phyloP scores from a whole-genome alignment of 2,797 vertebrate species.

The Otolemur crassicaudatus region DNA sequence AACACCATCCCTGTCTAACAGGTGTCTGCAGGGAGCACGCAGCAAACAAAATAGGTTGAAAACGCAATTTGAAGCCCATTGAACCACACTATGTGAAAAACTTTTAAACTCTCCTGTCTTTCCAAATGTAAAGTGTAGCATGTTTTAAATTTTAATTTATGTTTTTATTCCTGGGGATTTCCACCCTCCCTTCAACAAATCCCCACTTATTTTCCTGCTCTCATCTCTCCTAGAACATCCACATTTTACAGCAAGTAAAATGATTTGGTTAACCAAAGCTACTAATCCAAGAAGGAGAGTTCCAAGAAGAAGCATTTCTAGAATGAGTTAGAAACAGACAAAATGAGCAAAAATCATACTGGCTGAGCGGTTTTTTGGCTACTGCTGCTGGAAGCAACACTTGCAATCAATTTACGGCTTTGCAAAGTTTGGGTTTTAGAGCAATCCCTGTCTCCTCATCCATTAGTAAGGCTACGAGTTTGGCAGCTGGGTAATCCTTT shows the following conservation, averaged over 20 bases:
- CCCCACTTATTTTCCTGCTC: conserved; percentile 31
- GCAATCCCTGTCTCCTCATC: neutral
- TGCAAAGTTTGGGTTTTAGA: conserved; percentile 68
- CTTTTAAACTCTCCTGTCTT: neutral
- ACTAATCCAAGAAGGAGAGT: conserved; percentile 63
- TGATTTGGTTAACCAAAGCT: conserved; percentile 47
- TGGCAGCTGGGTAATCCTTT: neutral
- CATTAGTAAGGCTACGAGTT: conserved; percentile 46
- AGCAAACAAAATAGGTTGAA: neutral
- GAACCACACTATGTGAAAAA: conserved; percentile 3
- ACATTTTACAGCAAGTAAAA: conserved; percentile 70
- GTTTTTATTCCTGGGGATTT: conserved; percentile 65
- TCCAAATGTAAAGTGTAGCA: neutral
- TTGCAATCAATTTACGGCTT: conserved; percentile 62
- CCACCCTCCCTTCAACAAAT: neutral
- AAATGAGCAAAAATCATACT: conserved; percentile 69
- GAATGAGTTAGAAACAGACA: conserved; percentile 54
- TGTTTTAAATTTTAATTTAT: conserved; percentile 59
- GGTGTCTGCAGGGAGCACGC: neutral
- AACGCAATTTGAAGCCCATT: neutral
- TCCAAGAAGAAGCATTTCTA: conserved; percentile 75
- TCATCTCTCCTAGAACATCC: conserved; percentile 36
- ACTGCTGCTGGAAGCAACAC: neutral
- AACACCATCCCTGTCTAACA: neutral
- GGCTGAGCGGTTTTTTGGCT: conserved; percentile 55